A percentile compares a stretch with the other conserved stretches of the same genome.
phyloP scores from a whole-genome alignment of 2,888 invertebrate genomes.

The Agrotis ipsilon region DNA sequence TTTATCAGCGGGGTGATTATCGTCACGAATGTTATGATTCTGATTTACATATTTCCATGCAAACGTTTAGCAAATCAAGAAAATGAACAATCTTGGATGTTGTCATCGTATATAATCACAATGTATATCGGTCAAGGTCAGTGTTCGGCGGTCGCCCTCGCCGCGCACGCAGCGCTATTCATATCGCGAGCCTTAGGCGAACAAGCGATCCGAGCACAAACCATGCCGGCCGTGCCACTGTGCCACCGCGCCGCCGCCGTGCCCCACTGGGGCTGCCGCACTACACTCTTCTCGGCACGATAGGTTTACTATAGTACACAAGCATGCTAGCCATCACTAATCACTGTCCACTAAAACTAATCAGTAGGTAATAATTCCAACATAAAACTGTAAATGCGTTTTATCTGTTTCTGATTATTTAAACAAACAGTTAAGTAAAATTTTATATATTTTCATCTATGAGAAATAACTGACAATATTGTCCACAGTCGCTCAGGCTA shows the following conservation, averaged over 20 bases:
- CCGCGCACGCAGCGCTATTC: slow-evolving; percentile 60
- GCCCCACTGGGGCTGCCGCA: neutral
- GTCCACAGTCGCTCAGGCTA: neutral
- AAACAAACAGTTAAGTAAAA: slow-evolving; percentile 7
- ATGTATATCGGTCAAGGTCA: slow-evolving; percentile 64
- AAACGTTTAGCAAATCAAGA: slow-evolving; percentile 14
- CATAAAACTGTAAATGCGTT: slow-evolving; percentile 7
- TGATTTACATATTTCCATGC: slow-evolving; percentile 15
- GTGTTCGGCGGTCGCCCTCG: slow-evolving; percentile 34
- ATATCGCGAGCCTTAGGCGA: slow-evolving; percentile 52
- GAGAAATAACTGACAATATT: slow-evolving; percentile 13
- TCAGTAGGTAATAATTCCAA: slow-evolving; percentile 3
- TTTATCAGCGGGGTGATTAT: slow-evolving; percentile 33
- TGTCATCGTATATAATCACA: slow-evolving; percentile 49
- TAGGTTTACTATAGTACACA: neutral
- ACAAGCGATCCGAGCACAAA: neutral
- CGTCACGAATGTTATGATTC: slow-evolving; percentile 20
- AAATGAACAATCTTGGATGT: slow-evolving; percentile 39
- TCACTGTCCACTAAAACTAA: neutral
- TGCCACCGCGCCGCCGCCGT: neutral
- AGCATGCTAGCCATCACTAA: neutral
- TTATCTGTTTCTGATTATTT: slow-evolving; percentile 16
- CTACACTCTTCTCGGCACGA: too few species aligned
- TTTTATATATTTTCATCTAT: slow-evolving; percentile 31
- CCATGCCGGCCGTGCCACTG: neutral